Percentiles rank a stretch among this genome's conserved stretches.
These are phyloP conservation scores for Orchesella cincta DNA, from an alignment of 1,140 invertebrate species.

Conservation along the genomic window DNA sequence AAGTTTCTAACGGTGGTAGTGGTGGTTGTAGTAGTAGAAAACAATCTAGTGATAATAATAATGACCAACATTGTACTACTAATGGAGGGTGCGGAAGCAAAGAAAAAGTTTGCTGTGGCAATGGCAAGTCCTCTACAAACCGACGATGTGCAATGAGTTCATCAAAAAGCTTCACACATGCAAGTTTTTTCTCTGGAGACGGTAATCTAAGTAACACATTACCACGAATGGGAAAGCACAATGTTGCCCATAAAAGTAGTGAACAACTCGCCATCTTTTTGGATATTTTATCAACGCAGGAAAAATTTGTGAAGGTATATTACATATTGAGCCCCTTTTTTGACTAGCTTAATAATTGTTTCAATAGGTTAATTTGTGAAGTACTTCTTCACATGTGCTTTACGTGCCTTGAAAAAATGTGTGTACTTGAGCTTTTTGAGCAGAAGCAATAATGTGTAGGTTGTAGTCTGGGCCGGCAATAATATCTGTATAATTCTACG, in stretches of 20 bases:
- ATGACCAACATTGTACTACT: not conserved
- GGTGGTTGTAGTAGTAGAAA: not conserved
- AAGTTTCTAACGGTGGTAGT: not conserved
- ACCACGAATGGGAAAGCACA: conserved; percentile 38
- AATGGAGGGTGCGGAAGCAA: not conserved
- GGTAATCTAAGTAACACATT: conserved; percentile 41
- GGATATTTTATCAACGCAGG: conserved; percentile 76
- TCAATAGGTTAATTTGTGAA: no score
- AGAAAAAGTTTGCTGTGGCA: conserved; percentile 5
- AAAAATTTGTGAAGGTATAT: conserved; percentile 75
- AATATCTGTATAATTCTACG: no score
- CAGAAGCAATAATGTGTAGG: no score
- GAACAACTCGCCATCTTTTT: conserved; percentile 75
- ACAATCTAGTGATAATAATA: not conserved
- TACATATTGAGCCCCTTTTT: no score
- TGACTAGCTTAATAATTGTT: no score
- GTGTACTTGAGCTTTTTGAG: no score
- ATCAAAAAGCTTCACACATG: conserved; percentile 37
- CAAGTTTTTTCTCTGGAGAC: conserved; percentile 30
- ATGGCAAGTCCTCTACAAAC: not conserved
- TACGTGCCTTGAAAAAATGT: no score
- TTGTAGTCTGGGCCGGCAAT: no score
- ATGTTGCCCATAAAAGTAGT: conserved; percentile 29
- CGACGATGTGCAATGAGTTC: conserved; percentile 29
- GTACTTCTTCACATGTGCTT: no score